Evolutionary conservation across 2,113 vertebrate species (phyloP).

Genomic region (Maylandia zebra): DNA sequence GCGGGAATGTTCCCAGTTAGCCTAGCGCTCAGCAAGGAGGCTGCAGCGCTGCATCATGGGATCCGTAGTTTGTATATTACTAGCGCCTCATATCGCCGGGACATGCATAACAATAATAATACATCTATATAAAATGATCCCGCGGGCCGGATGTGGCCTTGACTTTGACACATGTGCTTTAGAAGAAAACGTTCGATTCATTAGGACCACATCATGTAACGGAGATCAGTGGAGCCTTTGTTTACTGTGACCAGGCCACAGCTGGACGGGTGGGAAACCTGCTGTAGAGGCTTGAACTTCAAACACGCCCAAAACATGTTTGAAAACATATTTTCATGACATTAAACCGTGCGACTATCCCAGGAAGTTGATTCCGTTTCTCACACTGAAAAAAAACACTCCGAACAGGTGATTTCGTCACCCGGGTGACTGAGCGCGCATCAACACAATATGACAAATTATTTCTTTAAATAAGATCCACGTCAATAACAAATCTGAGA

Average conservation of each 20-base stretch:
- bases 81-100: too few species aligned
- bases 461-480: background rate
- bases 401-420: fast-evolving
- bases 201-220: background rate
- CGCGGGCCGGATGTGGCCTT: too few species aligned
- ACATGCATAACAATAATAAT: too few species aligned
- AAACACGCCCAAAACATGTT: fast-evolving
- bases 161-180: too few species aligned
- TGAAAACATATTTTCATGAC: background rate
- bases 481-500: background rate
- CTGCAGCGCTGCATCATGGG: too few species aligned
- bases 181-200: background rate
- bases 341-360: background rate
- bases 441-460: background rate
- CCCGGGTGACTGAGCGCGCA: background rate
- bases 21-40: too few species aligned
- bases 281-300: background rate
- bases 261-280: background rate
- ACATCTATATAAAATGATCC: too few species aligned
- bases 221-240: background rate
- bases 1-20: too few species aligned
- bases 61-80: too few species aligned
- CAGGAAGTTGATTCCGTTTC: fast-evolving
- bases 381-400: background rate
- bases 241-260: background rate